Conservation (phyloP, 2,797 vertebrate genomes). For the Fringilla coelebs region DNA sequence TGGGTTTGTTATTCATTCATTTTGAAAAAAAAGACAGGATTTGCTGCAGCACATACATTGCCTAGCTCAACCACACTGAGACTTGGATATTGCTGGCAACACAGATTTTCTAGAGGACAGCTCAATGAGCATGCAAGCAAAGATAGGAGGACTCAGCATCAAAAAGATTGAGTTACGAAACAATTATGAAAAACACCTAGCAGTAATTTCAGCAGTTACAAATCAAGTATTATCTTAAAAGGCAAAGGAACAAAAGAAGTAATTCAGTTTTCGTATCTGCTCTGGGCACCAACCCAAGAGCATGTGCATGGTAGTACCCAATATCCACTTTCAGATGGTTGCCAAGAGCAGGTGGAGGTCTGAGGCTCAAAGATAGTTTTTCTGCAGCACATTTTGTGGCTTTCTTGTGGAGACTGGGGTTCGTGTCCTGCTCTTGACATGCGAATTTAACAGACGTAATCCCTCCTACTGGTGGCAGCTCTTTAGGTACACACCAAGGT, state of each 20-base stretch:
- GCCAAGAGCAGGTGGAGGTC: not conserved
- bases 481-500: not conserved
- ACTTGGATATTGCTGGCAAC: not conserved
- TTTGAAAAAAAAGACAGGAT: not conserved
- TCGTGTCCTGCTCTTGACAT: not conserved
- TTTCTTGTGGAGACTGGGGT: not conserved
- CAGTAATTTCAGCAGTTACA: conserved; percentile 14
- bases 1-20: not conserved
- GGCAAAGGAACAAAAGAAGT: conserved; percentile 26
- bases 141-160: not conserved
- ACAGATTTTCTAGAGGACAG: not conserved
- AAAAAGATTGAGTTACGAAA: not conserved
- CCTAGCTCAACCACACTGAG: not conserved
- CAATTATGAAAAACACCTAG: conserved; percentile 2
- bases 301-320: not conserved
- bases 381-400: not conserved
- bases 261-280: conserved; percentile 10
- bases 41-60: not conserved
- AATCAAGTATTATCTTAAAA: conserved; percentile 36
- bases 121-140: not conserved
- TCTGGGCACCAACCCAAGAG: conserved; percentile 22
- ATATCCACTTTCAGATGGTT: not conserved
- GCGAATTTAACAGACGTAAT: not conserved
- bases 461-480: not conserved
- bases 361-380: not conserved